Percentiles rank a stretch among this genome's conserved stretches.
phyloP scores from a whole-genome alignment of 1,140 invertebrate species.

The Macrocentrus cingulum region DNA sequence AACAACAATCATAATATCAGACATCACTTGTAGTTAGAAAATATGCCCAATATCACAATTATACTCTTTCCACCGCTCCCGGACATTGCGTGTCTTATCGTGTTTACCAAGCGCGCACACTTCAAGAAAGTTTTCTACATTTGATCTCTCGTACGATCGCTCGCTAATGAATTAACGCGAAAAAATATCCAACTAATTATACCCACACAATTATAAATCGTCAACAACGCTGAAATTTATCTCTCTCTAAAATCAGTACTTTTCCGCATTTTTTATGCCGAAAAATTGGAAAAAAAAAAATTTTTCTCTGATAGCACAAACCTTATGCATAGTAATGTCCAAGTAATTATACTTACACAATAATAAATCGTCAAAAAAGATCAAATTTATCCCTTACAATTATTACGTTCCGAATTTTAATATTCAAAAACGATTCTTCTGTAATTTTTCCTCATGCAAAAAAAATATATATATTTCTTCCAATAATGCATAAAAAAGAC shows the following conservation, averaged over 20 bases:
- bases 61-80: neutral
- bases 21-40: neutral
- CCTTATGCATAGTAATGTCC: too few relatives aligned
- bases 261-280: neutral
- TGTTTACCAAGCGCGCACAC: slow-evolving; percentile 18
- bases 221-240: slow-evolving; percentile 12
- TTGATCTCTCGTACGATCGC: slow-evolving; percentile 7
- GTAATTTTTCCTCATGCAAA: too few relatives aligned
- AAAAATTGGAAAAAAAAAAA: too few relatives aligned
- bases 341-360: too few relatives aligned
- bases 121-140: slow-evolving; percentile 12
- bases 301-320: too few relatives aligned
- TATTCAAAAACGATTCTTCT: too few relatives aligned
- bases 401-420: too few relatives aligned
- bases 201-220: slow-evolving; percentile 4
- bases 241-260: neutral
- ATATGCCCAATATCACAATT: neutral
- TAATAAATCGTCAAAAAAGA: too few relatives aligned
- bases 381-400: too few relatives aligned
- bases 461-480: too few relatives aligned
- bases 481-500: too few relatives aligned
- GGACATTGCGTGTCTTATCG: slow-evolving; percentile 3
- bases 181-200: neutral
- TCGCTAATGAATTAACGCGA: neutral
- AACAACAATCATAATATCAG: neutral